phyloP scores from a whole-genome alignment of 2,113 vertebrate species.

The Connochaetes taurinus region DNA sequence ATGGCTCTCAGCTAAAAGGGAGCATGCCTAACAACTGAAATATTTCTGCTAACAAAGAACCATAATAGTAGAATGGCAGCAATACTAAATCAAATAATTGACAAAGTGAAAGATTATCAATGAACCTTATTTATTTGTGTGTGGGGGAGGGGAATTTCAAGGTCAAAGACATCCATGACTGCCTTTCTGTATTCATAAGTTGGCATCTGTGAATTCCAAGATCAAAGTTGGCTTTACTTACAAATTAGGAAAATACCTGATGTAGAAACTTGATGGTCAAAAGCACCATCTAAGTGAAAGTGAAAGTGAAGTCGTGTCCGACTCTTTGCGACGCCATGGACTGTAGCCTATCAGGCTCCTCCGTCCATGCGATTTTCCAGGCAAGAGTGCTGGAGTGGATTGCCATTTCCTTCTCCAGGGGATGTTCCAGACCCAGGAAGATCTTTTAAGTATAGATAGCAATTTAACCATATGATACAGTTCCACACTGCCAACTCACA shows the following conservation, averaged over 20 bases:
- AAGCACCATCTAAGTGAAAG: background rate
- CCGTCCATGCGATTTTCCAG: too few relatives aligned
- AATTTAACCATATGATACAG: conserved; percentile 30
- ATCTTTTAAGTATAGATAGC: conserved; percentile 38
- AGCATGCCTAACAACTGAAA: background rate
- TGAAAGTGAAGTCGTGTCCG: too few relatives aligned
- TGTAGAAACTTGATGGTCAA: background rate
- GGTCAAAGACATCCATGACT: background rate
- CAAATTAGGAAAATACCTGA: conserved; percentile 7
- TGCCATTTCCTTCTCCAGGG: too few relatives aligned
- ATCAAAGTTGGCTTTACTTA: conserved; percentile 7
- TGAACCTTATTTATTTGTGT: background rate
- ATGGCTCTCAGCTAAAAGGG: background rate
- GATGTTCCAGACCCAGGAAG: too few relatives aligned
- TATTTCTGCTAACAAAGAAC: conserved; percentile 26
- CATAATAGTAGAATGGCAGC: background rate
- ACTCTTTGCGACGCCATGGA: too few relatives aligned
- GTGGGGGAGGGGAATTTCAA: background rate
- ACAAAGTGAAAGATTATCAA: background rate
- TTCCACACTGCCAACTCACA: conserved; percentile 6
- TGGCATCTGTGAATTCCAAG: background rate
- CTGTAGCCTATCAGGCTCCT: too few relatives aligned
- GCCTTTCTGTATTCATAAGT: conserved; percentile 5
- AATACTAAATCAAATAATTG: conserved; percentile 8
- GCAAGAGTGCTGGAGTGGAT: too few relatives aligned